Evolutionary conservation across 2,888 invertebrate genomes (phyloP), one percentile per base, ranked within the genome.

Genomic region (Phalangium opilio): DNA sequence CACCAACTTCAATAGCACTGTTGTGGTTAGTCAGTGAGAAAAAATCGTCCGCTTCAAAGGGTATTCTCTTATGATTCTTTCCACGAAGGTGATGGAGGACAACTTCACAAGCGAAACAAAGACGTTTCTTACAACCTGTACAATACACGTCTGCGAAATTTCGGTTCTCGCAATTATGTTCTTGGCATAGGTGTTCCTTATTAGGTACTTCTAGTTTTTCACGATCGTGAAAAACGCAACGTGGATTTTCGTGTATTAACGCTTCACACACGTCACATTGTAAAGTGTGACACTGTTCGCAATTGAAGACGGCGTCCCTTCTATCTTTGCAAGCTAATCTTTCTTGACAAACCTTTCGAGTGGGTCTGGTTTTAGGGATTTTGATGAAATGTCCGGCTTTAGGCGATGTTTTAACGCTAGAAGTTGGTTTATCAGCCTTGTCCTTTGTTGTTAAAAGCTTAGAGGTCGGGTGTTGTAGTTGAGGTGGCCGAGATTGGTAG

Each of bases 141-240:
- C 66, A 66, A 38, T 59, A 55, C 11, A 66, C 48, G 55, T 66
- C 67, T 12, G 64, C 63, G 55, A 59, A 66, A 52, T 66, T 67
- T 45, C 56, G 53, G 12, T 61, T 59, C 36, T 50, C 51, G 50
- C 67, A 66, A 27, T 52, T 52, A 32, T 56, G 55, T n/a, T n/a
- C n/a, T 38, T 63, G 61, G 54, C 66, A 67, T 3, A 66, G 55
- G 43, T 59, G 54, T 36, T 62, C 60, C 4, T 50, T 51, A 12
- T 60, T 54, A 14, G 61, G 61, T 3, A 53, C 54, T 21, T 57
- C 57, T 18, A 66, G 52, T 18, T 48, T 44, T 42, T 56, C 54
- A 44, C 64, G 56, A 15, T 61, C 62, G 50, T 67, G 67, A 53
- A 61, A 62, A 41, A 59, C 56, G 48, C 59, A 55, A 47, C 61